Conservation (phyloP, 2,113 vertebrate species). For the Charina bottae region DNA sequence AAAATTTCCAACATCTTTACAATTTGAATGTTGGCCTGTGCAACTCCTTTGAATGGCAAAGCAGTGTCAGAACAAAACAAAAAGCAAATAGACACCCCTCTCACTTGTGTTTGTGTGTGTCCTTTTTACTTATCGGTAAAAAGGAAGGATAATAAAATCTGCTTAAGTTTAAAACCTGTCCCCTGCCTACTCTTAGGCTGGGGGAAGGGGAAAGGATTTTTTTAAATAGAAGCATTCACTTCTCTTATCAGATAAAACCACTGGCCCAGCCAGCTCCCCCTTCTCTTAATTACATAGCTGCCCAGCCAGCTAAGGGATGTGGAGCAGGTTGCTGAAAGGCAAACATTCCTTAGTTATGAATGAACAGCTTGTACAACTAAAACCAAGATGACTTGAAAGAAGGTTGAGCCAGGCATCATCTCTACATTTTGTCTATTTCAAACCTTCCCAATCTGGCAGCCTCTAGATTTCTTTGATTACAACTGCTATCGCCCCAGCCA, state of each 20-base stretch:
- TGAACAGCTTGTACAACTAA: constrained; percentile 14
- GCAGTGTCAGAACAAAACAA: not conserved
- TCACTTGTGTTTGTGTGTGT: not conserved
- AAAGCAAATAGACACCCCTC: not conserved
- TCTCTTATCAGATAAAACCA: constrained; percentile 26
- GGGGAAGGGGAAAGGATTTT: not conserved
- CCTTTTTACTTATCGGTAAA: not conserved
- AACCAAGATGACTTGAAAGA: not conserved
- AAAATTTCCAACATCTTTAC: not conserved
- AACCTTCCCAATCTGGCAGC: not conserved
- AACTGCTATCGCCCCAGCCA: not conserved
- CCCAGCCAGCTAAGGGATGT: not conserved
- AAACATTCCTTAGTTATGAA: constrained; percentile 44
- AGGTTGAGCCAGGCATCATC: not conserved
- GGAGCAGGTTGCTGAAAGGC: constrained; percentile 22
- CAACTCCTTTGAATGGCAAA: not conserved
- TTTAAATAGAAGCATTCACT: constrained; percentile 1
- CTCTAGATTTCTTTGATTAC: not conserved
- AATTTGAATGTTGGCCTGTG: not conserved
- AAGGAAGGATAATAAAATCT: rapidly evolving
- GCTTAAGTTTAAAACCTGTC: not conserved
- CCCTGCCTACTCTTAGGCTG: rapidly evolving
- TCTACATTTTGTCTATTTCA: not conserved
- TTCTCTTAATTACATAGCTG: not conserved
- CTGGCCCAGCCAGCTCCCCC: not conserved